A percentile compares a stretch with the other conserved stretches of the same genome.
These are phyloP conservation scores for Drosophila littoralis DNA, from an alignment of 1,140 invertebrate genomes.

Conservation along the genomic window DNA sequence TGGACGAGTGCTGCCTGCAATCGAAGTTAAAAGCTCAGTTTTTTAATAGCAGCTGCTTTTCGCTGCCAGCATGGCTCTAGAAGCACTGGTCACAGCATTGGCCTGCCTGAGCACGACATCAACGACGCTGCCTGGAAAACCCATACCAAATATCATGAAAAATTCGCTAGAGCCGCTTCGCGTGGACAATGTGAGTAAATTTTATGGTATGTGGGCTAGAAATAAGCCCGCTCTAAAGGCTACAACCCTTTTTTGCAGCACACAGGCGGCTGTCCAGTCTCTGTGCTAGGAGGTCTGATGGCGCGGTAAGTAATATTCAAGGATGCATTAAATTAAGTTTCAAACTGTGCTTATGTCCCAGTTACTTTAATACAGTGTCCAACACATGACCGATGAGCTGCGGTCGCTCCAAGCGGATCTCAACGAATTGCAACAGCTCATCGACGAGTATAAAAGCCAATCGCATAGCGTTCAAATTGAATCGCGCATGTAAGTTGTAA, in stretches of 20 bases:
- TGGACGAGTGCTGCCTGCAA: neutral
- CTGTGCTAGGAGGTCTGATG: conserved; percentile 40
- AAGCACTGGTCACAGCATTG: conserved; percentile 62
- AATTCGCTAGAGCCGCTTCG: conserved; percentile 53
- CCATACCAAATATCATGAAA: conserved; percentile 39
- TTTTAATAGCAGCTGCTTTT: neutral
- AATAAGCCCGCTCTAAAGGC: no score
- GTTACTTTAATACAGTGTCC: neutral
- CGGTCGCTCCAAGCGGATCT: conserved; percentile 37
- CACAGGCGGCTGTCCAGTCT: conserved; percentile 51
- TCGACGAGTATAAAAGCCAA: conserved; percentile 52
- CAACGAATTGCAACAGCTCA: conserved; percentile 45
- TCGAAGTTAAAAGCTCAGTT: neutral
- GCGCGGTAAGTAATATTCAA: conserved; percentile 44
- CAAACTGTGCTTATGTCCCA: no score
- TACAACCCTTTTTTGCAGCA: conserved; percentile 2
- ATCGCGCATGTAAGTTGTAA: conserved; percentile 38
- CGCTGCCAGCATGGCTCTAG: conserved; percentile 49
- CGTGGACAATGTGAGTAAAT: conserved; percentile 45
- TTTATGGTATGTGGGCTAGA: no score
- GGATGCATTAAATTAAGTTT: no score
- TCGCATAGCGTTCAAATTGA: neutral
- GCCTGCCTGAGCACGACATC: conserved; percentile 60
- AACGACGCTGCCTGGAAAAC: conserved; percentile 12
- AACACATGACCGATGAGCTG: conserved; percentile 53